Evolutionary conservation across 1,140 invertebrate species (phyloP).

Genomic region (Calliopsis andreniformis): DNA sequence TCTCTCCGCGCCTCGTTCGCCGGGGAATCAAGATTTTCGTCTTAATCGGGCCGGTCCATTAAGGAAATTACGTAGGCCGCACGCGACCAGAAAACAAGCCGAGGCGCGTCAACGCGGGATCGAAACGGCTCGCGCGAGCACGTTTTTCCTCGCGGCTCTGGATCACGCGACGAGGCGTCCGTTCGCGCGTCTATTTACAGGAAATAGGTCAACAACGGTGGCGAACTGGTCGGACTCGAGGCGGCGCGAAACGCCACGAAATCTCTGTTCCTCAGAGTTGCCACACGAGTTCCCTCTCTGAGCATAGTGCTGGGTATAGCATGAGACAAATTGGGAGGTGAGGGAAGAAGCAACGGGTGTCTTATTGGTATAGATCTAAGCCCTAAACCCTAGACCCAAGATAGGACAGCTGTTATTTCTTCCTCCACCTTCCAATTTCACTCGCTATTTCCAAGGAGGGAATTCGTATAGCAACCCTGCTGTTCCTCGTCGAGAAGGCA

Average conservation of each 20-base stretch:
- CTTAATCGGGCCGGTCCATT: conserved; percentile 34
- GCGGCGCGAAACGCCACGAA: neutral
- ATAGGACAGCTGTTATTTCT: too few species aligned
- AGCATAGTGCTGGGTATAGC: too few species aligned
- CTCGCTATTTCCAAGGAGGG: too few species aligned
- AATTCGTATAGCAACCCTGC: too few species aligned
- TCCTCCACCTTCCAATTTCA: too few species aligned
- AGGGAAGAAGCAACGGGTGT: too few species aligned
- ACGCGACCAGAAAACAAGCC: neutral
- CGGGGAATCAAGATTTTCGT: conserved; percentile 39
- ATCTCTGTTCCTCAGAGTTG: neutral
- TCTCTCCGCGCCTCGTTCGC: neutral
- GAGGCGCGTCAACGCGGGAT: neutral
- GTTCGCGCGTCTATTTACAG: conserved; percentile 47
- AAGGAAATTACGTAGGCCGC: conserved; percentile 39
- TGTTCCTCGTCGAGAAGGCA: too few species aligned
- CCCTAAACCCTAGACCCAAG: too few species aligned
- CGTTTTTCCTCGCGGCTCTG: neutral
- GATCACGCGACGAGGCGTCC: neutral
- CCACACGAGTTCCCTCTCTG: too few species aligned
- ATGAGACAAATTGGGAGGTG: too few species aligned
- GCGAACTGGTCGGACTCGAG: neutral
- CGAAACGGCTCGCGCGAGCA: neutral
- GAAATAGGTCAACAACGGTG: conserved; percentile 46
- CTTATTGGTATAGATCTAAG: too few species aligned